Base-by-base conservation (phyloP, 2,113 vertebrate genomes). In the Cheirogaleus medius region DNA sequence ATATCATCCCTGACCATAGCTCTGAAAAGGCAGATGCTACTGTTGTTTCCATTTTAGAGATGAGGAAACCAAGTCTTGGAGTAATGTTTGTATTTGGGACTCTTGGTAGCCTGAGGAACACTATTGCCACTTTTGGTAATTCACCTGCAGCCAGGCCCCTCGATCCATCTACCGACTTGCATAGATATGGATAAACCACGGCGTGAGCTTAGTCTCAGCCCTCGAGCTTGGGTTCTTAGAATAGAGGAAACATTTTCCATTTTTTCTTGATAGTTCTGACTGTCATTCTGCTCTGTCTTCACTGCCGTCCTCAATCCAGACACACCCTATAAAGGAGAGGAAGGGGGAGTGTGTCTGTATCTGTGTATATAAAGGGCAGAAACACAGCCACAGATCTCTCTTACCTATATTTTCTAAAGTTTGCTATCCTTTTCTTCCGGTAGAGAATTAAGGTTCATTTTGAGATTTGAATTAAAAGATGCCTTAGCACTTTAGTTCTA, bases 361-460 rank as follows among this genome's bases (percentile, higher is more conserved):
- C 56, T 78, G 27, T 42, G 15, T 63, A 42, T 42, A 34, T 27
- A 44, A 44, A 84, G 15, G 49, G 52, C 6, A 68, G 29, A 66
- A 49, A 58, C 14, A n/a, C 4, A 81, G 54, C 27, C 74, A 87
- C n/a, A 58, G 39, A 74, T 60, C 11, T 81, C 3, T 82, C 42
- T 66, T 84, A 8, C 56, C 25, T 94, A 18, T 20, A 58, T 37
- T 74, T 54, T 69, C 14, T 10, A 3, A 47, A 88, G 32, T 56
- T 85, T 92, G 6, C 89, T 63, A 11, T 73, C n/a, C 37, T 47
- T 94, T 85, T 42, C 15, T 34, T 42, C 23, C 5, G 27, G 66
- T n/a, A 96, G 25, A 74, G 58, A 71, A 86, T 66, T 96, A 58
- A 76, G 92, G 32, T 86, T 82, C 27, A 49, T 49, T 49, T 74